Base-by-base conservation (phyloP, 2,888 invertebrate genomes). In the Blastobasis lacticolella region DNA sequence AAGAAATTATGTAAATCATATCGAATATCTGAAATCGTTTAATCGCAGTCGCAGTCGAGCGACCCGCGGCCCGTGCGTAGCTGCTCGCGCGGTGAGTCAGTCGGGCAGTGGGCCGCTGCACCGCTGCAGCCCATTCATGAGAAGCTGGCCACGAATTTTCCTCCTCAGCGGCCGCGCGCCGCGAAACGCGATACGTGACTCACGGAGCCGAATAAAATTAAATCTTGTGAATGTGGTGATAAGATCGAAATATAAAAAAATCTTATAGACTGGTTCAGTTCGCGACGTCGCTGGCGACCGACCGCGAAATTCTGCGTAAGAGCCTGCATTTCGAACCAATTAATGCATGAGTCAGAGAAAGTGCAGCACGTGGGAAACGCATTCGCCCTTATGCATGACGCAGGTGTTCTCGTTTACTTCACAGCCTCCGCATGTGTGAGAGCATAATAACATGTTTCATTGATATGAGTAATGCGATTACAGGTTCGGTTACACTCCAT, bases 71-170 rank as follows among this genome's bases (percentile, higher is more conserved):
- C 41, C 41, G 9, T 6, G 41, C 41, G 41, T 6, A 6, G 41
- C 41, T 8, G 41, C 41, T 6, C 9, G 41, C 52, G 54, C 61
- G 23, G 66, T 78, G 80, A 78, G 66, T 81, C 81, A 81, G 67
- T 74, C 69, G 78, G 77, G 63, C 77, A 81, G 66, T 79, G 69
- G 78, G 78, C 75, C 80, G 77, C 59, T 50, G 61, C 50, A 54
- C 51, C 37, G 46, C 8, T 45, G 40, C 48, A 46, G 43, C 51
- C 46, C 48, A 38, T 41, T 49, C 40, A 56, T 53, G 50, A 37
- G 44, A 49, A 58, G 56, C 56, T 52, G 58, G 58, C 54, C 47
- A 52, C 51, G 49, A 57, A 54, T 66, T 66, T 66, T 66, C 67
- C 67, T 66, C 60, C 54, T 65, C 42, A 3, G 23, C 23, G 23